phyloP scores from a whole-genome alignment of 2,888 invertebrate species.

The Ennomos quercinarius region DNA sequence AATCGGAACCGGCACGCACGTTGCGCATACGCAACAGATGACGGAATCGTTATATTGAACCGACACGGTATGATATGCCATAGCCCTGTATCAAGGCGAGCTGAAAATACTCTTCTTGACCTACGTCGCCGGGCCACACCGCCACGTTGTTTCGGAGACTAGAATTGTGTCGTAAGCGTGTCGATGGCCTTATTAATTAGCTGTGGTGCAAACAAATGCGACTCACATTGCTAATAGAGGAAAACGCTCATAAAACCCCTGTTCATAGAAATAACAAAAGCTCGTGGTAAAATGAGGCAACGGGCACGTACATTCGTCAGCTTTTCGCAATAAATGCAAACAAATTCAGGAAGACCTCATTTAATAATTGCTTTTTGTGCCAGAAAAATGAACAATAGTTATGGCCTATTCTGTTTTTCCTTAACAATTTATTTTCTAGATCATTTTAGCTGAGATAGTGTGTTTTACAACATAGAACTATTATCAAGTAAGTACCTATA shows the following conservation, averaged over 20 bases:
- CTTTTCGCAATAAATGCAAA: conserved; percentile 15
- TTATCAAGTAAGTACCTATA: too few relatives aligned
- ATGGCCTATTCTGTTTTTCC: background rate
- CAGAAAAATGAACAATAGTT: conserved; percentile 11
- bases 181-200: conserved; percentile 59
- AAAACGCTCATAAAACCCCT: conserved; percentile 1
- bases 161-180: conserved; percentile 57
- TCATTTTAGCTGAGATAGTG: too few relatives aligned
- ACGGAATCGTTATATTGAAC: conserved; percentile 81
- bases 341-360: conserved; percentile 13
- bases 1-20: conserved; percentile 34
- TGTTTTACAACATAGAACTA: too few relatives aligned
- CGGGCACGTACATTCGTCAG: conserved; percentile 10
- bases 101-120: conserved; percentile 81
- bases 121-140: conserved; percentile 70
- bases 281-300: conserved; percentile 4
- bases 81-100: conserved; percentile 84
- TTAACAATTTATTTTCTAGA: too few relatives aligned
- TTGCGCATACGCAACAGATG: conserved; percentile 51
- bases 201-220: conserved; percentile 31
- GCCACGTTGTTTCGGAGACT: conserved; percentile 65
- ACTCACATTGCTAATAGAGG: conserved; percentile 14
- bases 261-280: too few relatives aligned
- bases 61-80: conserved; percentile 70
- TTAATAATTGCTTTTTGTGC: conserved; percentile 13